phyloP scores from a whole-genome alignment of 2,888 invertebrate genomes.

The Luperina nickerlii region DNA sequence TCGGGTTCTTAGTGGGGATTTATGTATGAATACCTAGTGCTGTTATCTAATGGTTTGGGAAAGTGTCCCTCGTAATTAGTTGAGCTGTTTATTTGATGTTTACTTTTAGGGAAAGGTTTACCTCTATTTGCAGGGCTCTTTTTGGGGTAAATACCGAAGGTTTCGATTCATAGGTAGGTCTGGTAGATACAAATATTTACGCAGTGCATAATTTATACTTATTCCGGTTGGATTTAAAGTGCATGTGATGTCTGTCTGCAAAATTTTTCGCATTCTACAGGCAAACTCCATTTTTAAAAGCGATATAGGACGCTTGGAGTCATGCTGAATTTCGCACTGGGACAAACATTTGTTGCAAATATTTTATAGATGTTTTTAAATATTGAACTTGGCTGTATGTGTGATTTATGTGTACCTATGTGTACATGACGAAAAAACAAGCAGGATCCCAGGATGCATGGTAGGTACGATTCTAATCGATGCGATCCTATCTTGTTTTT shows the following conservation, averaged over 20 bases:
- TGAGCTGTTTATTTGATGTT: constrained; percentile 26
- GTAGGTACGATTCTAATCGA: constrained; percentile 2
- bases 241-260: not conserved
- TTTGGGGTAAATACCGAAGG: not conserved
- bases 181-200: not conserved
- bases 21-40: constrained; percentile 53
- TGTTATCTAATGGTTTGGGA: constrained; percentile 38
- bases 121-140: not conserved
- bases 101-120: constrained; percentile 14
- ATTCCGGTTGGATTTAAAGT: not conserved
- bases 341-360: not conserved
- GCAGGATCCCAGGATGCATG: not conserved
- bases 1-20: constrained; percentile 60
- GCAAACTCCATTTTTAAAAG: not conserved
- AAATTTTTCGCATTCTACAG: not conserved
- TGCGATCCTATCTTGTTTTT: not conserved
- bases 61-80: constrained; percentile 37
- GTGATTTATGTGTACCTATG: not conserved
- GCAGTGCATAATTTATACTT: not conserved
- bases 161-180: not conserved
- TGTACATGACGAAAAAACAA: constrained; percentile 5
- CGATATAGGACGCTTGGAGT: too few species aligned
- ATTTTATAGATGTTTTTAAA: not conserved
- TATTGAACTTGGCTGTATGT: not conserved
- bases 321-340: not conserved